These are phyloP conservation scores for Oenanthe melanoleuca DNA, from an alignment of 2,113 vertebrate genomes.

Conservation along the genomic window DNA sequence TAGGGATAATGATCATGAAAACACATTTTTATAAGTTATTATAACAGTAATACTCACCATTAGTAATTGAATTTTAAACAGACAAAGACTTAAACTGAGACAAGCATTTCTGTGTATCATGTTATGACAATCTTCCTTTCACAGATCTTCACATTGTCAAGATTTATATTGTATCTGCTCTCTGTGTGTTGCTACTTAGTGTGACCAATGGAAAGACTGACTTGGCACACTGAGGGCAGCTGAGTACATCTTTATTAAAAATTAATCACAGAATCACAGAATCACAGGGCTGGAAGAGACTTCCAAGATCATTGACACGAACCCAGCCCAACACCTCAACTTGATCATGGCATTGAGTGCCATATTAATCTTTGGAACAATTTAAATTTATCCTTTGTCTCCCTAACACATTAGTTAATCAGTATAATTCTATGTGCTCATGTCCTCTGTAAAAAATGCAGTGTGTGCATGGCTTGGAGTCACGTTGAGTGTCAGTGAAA, in stretches of 20 bases:
- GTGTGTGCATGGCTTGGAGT: rapidly evolving
- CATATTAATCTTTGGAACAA: neutral
- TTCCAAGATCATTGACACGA: too few species aligned
- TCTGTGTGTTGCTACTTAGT: neutral
- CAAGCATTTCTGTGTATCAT: neutral
- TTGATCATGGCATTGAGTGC: too few species aligned
- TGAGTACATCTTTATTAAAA: neutral
- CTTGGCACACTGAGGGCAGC: neutral
- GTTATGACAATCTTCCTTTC: neutral
- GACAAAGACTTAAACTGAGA: neutral
- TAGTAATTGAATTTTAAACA: neutral
- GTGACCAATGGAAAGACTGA: neutral
- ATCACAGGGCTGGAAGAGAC: too few species aligned
- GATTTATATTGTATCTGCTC: neutral
- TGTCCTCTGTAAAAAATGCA: neutral
- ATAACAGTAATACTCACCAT: neutral
- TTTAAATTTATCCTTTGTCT: neutral
- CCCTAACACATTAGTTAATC: neutral
- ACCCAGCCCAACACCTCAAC: too few species aligned
- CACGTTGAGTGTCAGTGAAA: neutral
- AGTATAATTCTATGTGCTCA: neutral
- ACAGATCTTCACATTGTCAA: neutral
- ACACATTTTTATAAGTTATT: neutral
- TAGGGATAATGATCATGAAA: neutral
- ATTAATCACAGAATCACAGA: too few species aligned